A percentile compares a stretch with the other conserved stretches of the same genome.
Conservation (phyloP, 2,797 vertebrate genomes). For the Labroides dimidiatus region DNA sequence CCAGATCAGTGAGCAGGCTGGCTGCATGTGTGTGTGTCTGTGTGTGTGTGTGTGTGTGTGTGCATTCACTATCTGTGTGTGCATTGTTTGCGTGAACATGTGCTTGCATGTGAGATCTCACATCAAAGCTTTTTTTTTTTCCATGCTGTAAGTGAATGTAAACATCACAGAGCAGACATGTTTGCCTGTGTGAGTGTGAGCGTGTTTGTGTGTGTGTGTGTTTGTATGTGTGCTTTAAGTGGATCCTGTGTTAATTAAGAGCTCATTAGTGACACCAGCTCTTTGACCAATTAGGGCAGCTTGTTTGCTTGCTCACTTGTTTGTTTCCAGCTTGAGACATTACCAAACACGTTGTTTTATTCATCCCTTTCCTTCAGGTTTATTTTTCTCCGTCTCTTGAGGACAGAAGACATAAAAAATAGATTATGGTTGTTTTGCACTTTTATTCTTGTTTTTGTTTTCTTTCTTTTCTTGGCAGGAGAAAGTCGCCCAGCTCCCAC, state of each 20-base stretch:
- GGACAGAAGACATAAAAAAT: constrained; percentile 63
- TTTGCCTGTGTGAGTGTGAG: constrained; percentile 20
- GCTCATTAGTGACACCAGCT: constrained; percentile 76
- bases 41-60: constrained; percentile 5
- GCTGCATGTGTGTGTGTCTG: constrained; percentile 14
- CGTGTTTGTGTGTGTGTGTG: constrained; percentile 9
- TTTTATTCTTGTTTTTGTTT: constrained; percentile 44
- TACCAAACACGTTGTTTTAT: constrained; percentile 60
- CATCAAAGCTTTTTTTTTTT: constrained; percentile 47
- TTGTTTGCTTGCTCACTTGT: constrained; percentile 65
- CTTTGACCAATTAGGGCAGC: constrained; percentile 72
- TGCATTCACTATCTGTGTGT: constrained; percentile 1
- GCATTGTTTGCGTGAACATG: constrained; percentile 7
- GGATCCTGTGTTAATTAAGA: constrained; percentile 76
- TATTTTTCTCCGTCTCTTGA: constrained; percentile 48
- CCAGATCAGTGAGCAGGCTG: constrained; percentile 55
- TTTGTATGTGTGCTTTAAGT: constrained; percentile 55
- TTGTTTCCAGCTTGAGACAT: constrained; percentile 67
- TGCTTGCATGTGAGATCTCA: constrained; percentile 36
- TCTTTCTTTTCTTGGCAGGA: constrained; percentile 49
- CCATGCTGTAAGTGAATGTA: constrained; percentile 59
- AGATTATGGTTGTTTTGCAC: constrained; percentile 60
- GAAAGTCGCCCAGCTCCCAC: constrained; percentile 45
- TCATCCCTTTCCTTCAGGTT: constrained; percentile 53
- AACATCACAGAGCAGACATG: constrained; percentile 56